Evolutionary conservation across 2,113 vertebrate species (phyloP), one percentile per base, ranked within the genome.

Genomic region (Bufo bufo): DNA sequence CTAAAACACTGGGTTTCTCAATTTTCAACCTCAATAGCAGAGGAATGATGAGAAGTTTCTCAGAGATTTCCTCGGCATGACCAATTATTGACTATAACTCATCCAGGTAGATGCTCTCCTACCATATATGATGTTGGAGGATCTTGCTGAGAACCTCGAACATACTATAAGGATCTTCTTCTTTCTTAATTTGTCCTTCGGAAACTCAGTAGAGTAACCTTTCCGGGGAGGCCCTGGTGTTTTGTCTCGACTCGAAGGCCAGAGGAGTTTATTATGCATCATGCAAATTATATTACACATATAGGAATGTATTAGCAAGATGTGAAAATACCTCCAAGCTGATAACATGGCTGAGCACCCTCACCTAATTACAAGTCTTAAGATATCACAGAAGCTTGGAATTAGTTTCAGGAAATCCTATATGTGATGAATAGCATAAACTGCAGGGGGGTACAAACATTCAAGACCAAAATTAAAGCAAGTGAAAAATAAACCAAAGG

Each of bases 291-390:
- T 74, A 84, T 84, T 84, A 58, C 72, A 72, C 69, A 58, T 47
- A 84, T 56, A 84, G 52, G 82, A 72, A 56, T 58, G 65, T 33
- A 58, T 85, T 74, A 56, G 54, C 16, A 52, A 72, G 83, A 85
- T 85, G 75, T 74, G 83, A 59, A 85, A 85, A 85, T 16, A 84
- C 61, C 82, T 84, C 12, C 47, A 4, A 85, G 54, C 66, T 59
- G 83, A 85, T 85, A 45, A 56, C 83, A 85, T 58, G 83, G 83
- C 83, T 85, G 66, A 85, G 66, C 7, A 33, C 66, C 47, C 72
- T 14, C 52, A 75, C 17, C 59, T 85, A 74, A 85, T 85, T 85
- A 47, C 83, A 54, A 50, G 33, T 74, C 66, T 56, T 20, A 54
- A 54, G 19, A 74, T 58, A 72, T 17, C 0, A 13, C 16, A 5